These are phyloP conservation scores for Sebastes dallii DNA, from an alignment of 2,797 vertebrate species.

Conservation along the genomic window DNA sequence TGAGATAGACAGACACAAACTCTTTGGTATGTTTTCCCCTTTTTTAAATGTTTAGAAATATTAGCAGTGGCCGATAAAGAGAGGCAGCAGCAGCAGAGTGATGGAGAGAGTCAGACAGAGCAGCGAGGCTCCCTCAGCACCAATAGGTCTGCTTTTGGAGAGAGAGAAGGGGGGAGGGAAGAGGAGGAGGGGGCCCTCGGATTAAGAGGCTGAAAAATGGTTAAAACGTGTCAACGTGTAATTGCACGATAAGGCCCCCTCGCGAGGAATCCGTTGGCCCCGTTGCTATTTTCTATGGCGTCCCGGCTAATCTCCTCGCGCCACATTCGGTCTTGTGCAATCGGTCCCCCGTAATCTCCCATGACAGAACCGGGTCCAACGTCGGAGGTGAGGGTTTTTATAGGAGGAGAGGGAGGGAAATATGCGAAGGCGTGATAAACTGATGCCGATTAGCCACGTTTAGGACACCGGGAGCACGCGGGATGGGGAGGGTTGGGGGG, in stretches of 20 bases:
- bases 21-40: neutral
- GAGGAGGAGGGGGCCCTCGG: conserved; percentile 79
- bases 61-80: conserved; percentile 12
- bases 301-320: conserved; percentile 92
- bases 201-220: conserved; percentile 99
- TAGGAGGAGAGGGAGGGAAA: conserved; percentile 93
- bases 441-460: conserved; percentile 98
- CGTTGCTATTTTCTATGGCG: conserved; percentile 96
- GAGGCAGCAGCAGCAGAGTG: conserved; percentile 40
- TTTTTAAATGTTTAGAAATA: neutral
- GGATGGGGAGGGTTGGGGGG: conserved; percentile 81
- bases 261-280: conserved; percentile 99
- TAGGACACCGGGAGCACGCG: conserved; percentile 93
- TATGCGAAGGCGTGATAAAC: conserved; percentile 99
- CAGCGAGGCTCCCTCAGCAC: conserved; percentile 62
- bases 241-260: conserved; percentile 99
- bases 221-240: conserved; percentile 99
- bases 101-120: conserved; percentile 57
- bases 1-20: neutral
- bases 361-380: conserved; percentile 96
- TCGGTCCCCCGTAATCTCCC: conserved; percentile 99
- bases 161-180: conserved; percentile 12
- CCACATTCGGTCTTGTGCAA: conserved; percentile 98
- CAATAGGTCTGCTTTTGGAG: conserved; percentile 90
- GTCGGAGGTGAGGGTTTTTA: conserved; percentile 89